These are phyloP conservation scores for Lerema accius DNA, from an alignment of 1,140 invertebrate species.

Conservation along the genomic window DNA sequence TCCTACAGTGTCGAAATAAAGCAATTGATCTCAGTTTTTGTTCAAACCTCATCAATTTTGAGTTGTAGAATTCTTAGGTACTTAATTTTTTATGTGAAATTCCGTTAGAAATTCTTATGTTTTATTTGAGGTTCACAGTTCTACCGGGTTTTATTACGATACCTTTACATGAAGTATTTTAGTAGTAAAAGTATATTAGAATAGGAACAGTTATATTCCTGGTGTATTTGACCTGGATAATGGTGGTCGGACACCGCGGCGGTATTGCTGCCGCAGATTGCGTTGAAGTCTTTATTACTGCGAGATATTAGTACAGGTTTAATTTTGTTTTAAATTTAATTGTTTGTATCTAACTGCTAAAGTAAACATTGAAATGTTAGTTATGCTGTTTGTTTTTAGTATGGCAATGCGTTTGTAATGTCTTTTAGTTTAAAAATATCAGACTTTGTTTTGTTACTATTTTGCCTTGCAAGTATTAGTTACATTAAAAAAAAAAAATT, in stretches of 20 bases:
- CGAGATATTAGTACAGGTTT: background rate
- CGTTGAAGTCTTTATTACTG: conserved; percentile 16
- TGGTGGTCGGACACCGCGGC: too few relatives aligned
- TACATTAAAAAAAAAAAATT: too few relatives aligned
- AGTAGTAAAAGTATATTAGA: too few relatives aligned
- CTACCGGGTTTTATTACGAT: background rate
- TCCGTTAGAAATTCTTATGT: background rate
- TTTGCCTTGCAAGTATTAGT: too few relatives aligned
- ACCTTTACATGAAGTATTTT: too few relatives aligned
- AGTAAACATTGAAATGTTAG: too few relatives aligned
- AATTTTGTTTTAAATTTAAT: background rate
- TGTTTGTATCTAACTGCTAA: background rate
- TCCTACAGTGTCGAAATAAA: background rate
- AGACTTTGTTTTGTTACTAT: too few relatives aligned
- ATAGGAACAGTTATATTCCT: too few relatives aligned
- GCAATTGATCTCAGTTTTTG: conserved; percentile 8
- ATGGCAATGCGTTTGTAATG: too few relatives aligned
- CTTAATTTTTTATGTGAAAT: background rate
- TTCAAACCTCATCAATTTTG: conserved; percentile 1
- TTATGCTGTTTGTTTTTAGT: too few relatives aligned
- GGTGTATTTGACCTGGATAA: too few relatives aligned
- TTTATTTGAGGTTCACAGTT: background rate
- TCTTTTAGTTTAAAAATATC: too few relatives aligned
- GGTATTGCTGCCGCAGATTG: background rate
- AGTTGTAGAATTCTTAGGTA: background rate